Conservation (phyloP, 2,888 invertebrate genomes). For the Galerucella nymphaeae region DNA sequence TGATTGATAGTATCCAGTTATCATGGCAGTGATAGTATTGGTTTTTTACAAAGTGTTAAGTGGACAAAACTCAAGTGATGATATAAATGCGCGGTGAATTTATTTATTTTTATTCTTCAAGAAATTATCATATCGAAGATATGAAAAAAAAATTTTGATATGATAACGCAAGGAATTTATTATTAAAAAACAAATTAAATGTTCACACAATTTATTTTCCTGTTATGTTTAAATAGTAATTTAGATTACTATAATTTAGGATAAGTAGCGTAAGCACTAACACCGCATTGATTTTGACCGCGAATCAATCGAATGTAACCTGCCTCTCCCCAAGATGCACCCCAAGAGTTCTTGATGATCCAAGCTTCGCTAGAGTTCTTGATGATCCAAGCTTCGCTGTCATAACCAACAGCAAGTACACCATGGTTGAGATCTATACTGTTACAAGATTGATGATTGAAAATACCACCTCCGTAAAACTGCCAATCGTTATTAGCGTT, state of each 20-base stretch:
- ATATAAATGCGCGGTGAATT: too few relatives aligned
- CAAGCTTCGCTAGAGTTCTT: slow-evolving; percentile 73
- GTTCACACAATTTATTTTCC: neutral
- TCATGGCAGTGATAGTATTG: too few relatives aligned
- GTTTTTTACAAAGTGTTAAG: too few relatives aligned
- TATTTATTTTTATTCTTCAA: too few relatives aligned
- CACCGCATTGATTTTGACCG: slow-evolving; percentile 79
- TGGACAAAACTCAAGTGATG: too few relatives aligned
- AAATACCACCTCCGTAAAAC: slow-evolving; percentile 82
- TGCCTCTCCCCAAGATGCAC: slow-evolving; percentile 56
- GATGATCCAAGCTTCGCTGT: slow-evolving; percentile 72
- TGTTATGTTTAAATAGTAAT: neutral
- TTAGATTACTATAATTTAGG: slow-evolving; percentile 67
- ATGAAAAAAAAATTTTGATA: too few relatives aligned
- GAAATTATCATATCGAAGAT: too few relatives aligned
- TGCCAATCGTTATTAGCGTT: slow-evolving; percentile 81
- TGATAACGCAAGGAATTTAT: too few relatives aligned
- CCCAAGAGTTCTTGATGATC: slow-evolving; percentile 77
- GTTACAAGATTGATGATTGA: slow-evolving; percentile 78
- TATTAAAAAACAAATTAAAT: neutral
- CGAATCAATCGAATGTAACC: slow-evolving; percentile 51
- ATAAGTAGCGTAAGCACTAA: slow-evolving; percentile 81
- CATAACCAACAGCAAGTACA: slow-evolving; percentile 82
- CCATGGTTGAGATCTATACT: slow-evolving; percentile 79
- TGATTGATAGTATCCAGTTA: too few relatives aligned